Evolutionary conservation across 1,140 invertebrate genomes (phyloP).

Genomic region (Listronotus oregonensis): DNA sequence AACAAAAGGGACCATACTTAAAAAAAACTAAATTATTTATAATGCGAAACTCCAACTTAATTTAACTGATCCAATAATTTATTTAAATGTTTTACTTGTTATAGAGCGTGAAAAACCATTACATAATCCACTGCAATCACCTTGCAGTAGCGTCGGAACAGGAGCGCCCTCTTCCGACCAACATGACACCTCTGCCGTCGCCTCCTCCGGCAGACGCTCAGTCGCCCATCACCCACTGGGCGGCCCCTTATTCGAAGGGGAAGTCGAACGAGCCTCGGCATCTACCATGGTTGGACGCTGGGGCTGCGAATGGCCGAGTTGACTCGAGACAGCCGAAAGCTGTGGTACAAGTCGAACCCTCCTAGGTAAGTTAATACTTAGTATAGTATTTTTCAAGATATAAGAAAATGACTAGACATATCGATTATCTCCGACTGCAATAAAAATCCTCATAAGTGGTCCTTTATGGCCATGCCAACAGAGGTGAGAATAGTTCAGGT

Average conservation of each 20-base stretch:
- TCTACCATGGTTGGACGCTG: conserved; percentile 77
- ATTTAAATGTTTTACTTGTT: too few relatives aligned
- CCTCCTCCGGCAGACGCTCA: neutral
- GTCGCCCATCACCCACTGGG: neutral
- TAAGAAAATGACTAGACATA: too few relatives aligned
- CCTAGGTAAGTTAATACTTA: conserved; percentile 51
- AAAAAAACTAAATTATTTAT: too few relatives aligned
- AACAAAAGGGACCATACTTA: too few relatives aligned
- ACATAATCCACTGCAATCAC: conserved; percentile 24
- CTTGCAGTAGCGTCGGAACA: conserved; percentile 23
- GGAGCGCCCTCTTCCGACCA: conserved; percentile 18
- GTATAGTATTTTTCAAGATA: too few relatives aligned
- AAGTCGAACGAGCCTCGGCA: conserved; percentile 51
- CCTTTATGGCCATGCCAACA: too few relatives aligned
- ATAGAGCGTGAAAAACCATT: conserved; percentile 36
- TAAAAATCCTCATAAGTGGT: too few relatives aligned
- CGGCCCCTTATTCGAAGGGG: conserved; percentile 17
- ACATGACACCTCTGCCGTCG: conserved; percentile 18
- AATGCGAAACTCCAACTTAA: too few relatives aligned
- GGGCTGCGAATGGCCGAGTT: conserved; percentile 91
- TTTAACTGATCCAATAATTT: too few relatives aligned
- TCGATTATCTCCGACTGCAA: too few relatives aligned
- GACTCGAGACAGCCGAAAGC: conserved; percentile 73
- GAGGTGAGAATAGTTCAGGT: too few relatives aligned
- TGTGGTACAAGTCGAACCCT: conserved; percentile 60